phyloP scores from a whole-genome alignment of 2,797 vertebrate genomes.

The Lagorchestes hirsutus region DNA sequence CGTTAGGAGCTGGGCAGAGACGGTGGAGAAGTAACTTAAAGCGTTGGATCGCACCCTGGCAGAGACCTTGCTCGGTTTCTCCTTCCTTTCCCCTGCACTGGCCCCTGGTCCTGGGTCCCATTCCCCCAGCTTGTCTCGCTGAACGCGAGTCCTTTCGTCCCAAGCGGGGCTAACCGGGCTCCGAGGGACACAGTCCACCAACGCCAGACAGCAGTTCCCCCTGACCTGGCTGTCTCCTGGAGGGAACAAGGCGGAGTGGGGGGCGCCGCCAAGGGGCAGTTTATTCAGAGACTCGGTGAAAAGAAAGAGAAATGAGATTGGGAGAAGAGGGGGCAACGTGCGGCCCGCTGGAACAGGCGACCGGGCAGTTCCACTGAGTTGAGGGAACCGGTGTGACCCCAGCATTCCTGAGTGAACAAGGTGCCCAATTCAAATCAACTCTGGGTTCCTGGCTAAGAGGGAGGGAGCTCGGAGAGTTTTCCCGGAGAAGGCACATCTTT shows the following conservation, averaged over 20 bases:
- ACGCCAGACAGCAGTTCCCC: background rate
- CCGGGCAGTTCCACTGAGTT: background rate
- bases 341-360: background rate
- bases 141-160: constrained; percentile 57
- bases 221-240: background rate
- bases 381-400: background rate
- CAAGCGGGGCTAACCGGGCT: constrained; percentile 68
- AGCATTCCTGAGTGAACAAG: background rate
- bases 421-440: background rate
- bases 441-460: background rate
- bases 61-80: constrained; percentile 11
- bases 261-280: background rate
- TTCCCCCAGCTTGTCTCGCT: background rate
- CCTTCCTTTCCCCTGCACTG: constrained; percentile 41
- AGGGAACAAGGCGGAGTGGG: background rate
- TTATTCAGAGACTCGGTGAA: background rate
- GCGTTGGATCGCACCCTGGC: background rate
- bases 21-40: background rate
- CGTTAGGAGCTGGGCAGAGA: background rate
- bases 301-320: background rate
- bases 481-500: background rate
- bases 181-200: background rate
- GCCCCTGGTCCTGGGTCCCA: constrained; percentile 46
- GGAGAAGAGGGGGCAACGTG: background rate
- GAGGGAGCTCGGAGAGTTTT: background rate